Evolutionary conservation across 2,888 invertebrate genomes (phyloP), one percentile per base, ranked within the genome.

Genomic region (Mechanitis mazaeus): DNA sequence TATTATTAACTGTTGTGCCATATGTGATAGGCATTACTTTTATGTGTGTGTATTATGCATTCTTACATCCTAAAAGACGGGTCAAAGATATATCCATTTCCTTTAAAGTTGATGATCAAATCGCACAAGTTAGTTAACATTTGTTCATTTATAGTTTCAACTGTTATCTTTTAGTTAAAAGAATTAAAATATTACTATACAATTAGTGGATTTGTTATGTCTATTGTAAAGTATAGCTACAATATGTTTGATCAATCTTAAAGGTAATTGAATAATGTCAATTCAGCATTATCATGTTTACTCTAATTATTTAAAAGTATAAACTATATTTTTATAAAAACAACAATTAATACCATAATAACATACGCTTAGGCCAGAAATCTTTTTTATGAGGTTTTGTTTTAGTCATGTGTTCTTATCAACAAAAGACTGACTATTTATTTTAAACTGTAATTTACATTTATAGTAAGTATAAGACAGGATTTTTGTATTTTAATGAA

Each of bases 31-130:
- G 96, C 4, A 88, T 95, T 60, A 72, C 88, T 3, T 91, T 93
- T 68, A 94, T 95, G 94, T 81, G 93, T 50, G 69, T 94, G 1
- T 95, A 95, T 79, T 95, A 95, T 76, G 87, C 90, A 64, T 92
- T 91, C 69, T 94, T 94, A 70, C 95, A 95, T 85, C 95, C 95
- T 0, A 92, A 88, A 68, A 78, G 85, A 0, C 78, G 81, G 28
- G 71, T 66, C 0, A 68, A 69, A 6, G 79, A 77, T n/a, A 65
- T 78, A 2, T 72, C 70, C 4, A 77, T 85, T 0, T 71, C 74
- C 0, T 82, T 79, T 66, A 80, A 79, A 64, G 71, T 62, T 45
- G 72, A 65, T 42, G 76, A 72, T 1, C 68, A 74, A 53, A 58
- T 68, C 1, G 66, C 70, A 11, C 74, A 75, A 12, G 58, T 75